Evolutionary conservation across 2,888 invertebrate genomes (phyloP), one percentile per base, ranked within the genome.

Genomic region (Drosophila suboccidentalis): DNA sequence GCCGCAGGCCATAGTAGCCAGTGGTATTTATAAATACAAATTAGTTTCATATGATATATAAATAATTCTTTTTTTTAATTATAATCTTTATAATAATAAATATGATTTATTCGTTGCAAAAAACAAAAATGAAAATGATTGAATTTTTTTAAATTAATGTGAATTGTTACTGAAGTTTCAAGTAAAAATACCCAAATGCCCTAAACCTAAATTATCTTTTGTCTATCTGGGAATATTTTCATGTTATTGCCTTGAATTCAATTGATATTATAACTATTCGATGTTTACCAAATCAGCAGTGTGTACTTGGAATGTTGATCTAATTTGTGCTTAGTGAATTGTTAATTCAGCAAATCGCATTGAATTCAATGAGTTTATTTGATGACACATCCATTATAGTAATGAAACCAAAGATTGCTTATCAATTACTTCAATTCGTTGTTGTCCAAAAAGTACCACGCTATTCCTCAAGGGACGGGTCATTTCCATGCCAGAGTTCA

Each of bases 351-450:
- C 6, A 9, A 57, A 49, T n/a, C 39, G 15, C 13, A 9, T 3
- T 32, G 6, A 19, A 46, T n/a, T 32, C 11, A 26, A 50, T 49
- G 65, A 36, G 32, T 34, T 34, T 47, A 11, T 53, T 50, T 43
- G 53, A 44, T 41, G 69, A 22, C 70, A 19, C 51, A 47, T 59
- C 64, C 75, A 78, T 78, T 78, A 74, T 36, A 29, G 15, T 74
- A 78, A 78, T 78, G 61, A 44, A 54, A 19, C 43, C 26, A 43
- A 58, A 78, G 69, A 82, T 74, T 78, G 54, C 82, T 58, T 46
- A 39, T 44, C 71, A 69, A 70, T 70, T 61, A 70, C 15, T 43
- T 34, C 32, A 39, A 50, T 44, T 54, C 49, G 47, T 60, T 36
- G 71, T 39, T 39, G 17, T 15, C 6, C 38, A 49, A 39, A 55